Evolutionary conservation across 2,888 invertebrate species (phyloP).

Genomic region (Drosophila demipolita): DNA sequence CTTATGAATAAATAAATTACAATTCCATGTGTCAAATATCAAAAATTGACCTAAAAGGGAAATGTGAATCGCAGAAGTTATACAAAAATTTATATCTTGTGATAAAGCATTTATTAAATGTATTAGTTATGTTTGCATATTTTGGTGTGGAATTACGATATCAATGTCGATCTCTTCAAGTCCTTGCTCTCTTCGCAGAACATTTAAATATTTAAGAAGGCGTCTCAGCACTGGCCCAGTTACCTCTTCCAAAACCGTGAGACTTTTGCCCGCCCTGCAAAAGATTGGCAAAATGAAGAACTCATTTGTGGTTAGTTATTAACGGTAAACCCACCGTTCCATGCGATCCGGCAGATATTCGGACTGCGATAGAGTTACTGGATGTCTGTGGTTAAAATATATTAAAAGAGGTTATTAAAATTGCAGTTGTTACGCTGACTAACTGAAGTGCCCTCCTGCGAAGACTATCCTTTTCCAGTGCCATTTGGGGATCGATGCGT

Average conservation of each 20-base stretch:
- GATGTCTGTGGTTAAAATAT: conserved; percentile 1
- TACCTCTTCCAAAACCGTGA: conserved; percentile 23
- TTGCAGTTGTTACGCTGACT: not conserved
- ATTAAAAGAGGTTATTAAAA: not conserved
- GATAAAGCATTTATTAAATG: not conserved
- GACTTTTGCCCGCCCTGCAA: conserved; percentile 13
- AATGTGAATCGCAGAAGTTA: not conserved
- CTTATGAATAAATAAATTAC: not conserved
- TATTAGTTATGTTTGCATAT: not conserved
- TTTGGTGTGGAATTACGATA: not conserved
- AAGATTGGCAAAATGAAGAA: not conserved
- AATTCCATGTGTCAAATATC: not conserved
- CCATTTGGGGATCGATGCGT: not conserved
- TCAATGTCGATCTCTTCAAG: not conserved
- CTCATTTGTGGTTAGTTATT: too few species aligned
- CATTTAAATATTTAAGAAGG: conserved; percentile 1
- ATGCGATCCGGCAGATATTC: conserved; percentile 35
- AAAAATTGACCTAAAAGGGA: not conserved
- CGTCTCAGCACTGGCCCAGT: not conserved
- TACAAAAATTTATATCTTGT: not conserved
- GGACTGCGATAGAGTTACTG: not conserved
- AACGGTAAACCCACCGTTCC: conserved; percentile 10
- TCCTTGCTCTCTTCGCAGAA: not conserved
- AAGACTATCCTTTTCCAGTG: not conserved
- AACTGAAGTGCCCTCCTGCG: conserved; percentile 1